Evolutionary conservation across 1,140 invertebrate genomes (phyloP).

Genomic region (Caenorhabditis briggsae): DNA sequence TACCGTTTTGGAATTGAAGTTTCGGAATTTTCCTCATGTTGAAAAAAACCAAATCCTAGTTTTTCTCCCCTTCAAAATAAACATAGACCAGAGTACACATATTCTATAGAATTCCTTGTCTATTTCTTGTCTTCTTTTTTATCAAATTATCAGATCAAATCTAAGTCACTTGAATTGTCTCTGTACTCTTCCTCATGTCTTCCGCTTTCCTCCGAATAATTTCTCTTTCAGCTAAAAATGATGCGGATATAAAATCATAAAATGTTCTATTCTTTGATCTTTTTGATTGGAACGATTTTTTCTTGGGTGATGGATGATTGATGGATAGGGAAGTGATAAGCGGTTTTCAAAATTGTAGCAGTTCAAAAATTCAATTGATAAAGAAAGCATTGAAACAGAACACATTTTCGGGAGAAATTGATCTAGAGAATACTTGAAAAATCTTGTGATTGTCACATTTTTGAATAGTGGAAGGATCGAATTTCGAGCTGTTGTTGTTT

Average conservation of each 20-base stretch:
- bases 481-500: neutral
- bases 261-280: neutral
- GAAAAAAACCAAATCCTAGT: neutral
- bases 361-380: neutral
- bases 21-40: neutral
- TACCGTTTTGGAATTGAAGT: too few species aligned
- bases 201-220: constrained; percentile 22
- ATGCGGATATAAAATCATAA: neutral
- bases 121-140: neutral
- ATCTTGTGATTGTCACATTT: neutral
- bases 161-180: constrained; percentile 31
- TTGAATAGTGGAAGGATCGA: neutral
- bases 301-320: neutral
- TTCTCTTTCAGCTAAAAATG: neutral
- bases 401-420: neutral
- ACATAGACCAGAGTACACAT: constrained; percentile 38
- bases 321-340: neutral
- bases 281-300: neutral
- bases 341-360: neutral
- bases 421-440: neutral
- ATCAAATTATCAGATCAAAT: constrained; percentile 50
- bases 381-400: constrained; percentile 29
- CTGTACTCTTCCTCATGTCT: constrained; percentile 30
- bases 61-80: constrained; percentile 1
- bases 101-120: neutral